Evolutionary conservation across 1,140 invertebrate species (phyloP), one percentile per base, ranked within the genome.

Genomic region (Achatina immaculata): DNA sequence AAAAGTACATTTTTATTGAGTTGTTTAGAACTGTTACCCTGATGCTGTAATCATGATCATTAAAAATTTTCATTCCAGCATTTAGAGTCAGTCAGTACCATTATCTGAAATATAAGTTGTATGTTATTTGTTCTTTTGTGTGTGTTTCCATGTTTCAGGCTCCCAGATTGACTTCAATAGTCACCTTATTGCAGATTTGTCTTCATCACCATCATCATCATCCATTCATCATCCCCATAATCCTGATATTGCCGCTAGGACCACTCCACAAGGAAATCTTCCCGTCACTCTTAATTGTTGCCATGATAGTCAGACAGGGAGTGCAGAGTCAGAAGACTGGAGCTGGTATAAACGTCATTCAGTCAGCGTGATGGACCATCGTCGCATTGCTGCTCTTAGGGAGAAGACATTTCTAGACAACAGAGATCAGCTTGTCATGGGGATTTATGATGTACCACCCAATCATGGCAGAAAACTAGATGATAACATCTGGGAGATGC

Each of bases 401-500:
- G 72, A 87, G 31, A 84, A 84, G 58, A 86, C 85, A 7, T 66
- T 88, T 87, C 19, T 86, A 88, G 83, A 89, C 85, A 83, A 78
- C 84, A 40, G 85, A 85, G 72, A 83, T 31, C 85, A 89, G 43
- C 79, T 84, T 9, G 51, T 88, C n/a, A 85, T 88, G 82, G 84
- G 86, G 28, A 85, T 88, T 28, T 90, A 90, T 85, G 89, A 90
- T 83, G 83, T 89, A 24, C 89, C 89, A 45, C 89, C 89, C 31
- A 86, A 85, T 34, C 78, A 84, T 19, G 81, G 85, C 21, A 69
- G 82, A 45, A 48, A 24, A 31, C 31, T 75, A 28, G 62, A 48
- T 16, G 72, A 73, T 42, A 38, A 43, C 40, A 19, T n/a, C 7
- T 11, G 42, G 7, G 43, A 48, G 14, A 73, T 9, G 16, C 2